Base-by-base conservation (phyloP, 2,888 invertebrate genomes). In the Timema cristinae region DNA sequence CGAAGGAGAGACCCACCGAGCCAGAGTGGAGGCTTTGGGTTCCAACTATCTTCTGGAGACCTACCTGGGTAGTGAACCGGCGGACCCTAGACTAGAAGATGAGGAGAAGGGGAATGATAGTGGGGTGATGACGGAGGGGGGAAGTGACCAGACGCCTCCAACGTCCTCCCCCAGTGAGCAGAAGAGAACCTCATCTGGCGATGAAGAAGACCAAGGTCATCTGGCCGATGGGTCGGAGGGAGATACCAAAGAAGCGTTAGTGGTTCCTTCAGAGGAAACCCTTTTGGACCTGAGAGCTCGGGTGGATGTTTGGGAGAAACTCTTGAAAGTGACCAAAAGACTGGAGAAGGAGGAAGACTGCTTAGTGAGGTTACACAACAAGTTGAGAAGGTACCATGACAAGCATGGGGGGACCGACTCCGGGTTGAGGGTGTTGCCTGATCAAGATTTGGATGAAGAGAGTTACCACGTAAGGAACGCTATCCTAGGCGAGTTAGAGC, bases 21-120 rank as follows among this genome's bases (percentile, higher is more conserved):
- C 86, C 66, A 84, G 92, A 67, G 89, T 91, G 82, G 87, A 90
- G 75, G 90, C 91, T 78, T 88, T 91, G 79, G 92, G 92, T 16
- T 91, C 91, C 75, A 92, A 93, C 81, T 93, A 93, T 80, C 85
- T 93, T 67, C 84, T 92, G 15, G 91, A 92, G 81, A 90, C 92
- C 0, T 93, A 93, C 80, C 84, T 93, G 63, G 73, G 66, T 67
- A 61, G 11, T 5, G 73, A 72, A 50, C 56, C 71, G 13, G 71
- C 50, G 11, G 70, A 52, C 16, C 69, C 63, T 6, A 70, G 72
- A 54, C 80, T 79, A 72, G 79, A 80, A 73, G 85, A 86, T 75
- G 86, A 86, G 76, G 88, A 89, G 48, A 89, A 87, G n/a, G 89
- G 89, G 80, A 89, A 89, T 78, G 90, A 90, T 78, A 90, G 90